Base-by-base conservation (phyloP, 2,113 vertebrate species). In the Taurulus bubalis region DNA sequence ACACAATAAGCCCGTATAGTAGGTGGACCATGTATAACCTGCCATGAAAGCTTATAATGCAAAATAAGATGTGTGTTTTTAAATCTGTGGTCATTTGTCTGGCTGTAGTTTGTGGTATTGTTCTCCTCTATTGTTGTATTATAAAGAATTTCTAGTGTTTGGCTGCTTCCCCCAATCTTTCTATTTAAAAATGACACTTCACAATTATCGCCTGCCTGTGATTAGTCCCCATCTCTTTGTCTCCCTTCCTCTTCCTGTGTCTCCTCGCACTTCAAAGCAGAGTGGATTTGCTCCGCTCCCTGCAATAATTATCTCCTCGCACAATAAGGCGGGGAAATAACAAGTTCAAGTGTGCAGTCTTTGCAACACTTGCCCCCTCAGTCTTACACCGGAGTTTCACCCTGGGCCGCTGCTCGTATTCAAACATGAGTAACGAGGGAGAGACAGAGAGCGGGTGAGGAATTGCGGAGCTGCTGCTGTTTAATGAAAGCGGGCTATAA, bases 261-360 rank as follows among this genome's bases (percentile, higher is more conserved):
- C 28, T 72, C 68, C 67, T 69, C 38, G 38, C 55, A 49, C 80
- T 85, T 66, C 79, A 79, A 81, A 85, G 76, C 47, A 15, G n/a
- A 67, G 60, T 53, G 26, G 58, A 26, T 67, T 67, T 4, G 7
- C 12, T 58, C 62, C 68, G 74, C 26, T 74, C 49, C 49, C 84
- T 79, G 16, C 51, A 79, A 62, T 73, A 77, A 88, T 85, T 59
- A 75, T 68, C 79, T 60, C 63, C 66, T 68, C 0, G 3, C 5
- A 73, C 75, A 80, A 71, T 82, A 71, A 82, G 56, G 68, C 6
- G 0, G 28, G 77, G 59, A 88, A 84, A 92, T 87, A 90, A 89
- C 79, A 87, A 83, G 65, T 89, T 86, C 65, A 80, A 82, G 85
- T 84, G 71, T 79, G 73, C 30, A 20, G 53, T 45, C 62, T 71